These are phyloP conservation scores for Tetramorium bicarinatum DNA, from an alignment of 2,888 invertebrate species.

Conservation along the genomic window DNA sequence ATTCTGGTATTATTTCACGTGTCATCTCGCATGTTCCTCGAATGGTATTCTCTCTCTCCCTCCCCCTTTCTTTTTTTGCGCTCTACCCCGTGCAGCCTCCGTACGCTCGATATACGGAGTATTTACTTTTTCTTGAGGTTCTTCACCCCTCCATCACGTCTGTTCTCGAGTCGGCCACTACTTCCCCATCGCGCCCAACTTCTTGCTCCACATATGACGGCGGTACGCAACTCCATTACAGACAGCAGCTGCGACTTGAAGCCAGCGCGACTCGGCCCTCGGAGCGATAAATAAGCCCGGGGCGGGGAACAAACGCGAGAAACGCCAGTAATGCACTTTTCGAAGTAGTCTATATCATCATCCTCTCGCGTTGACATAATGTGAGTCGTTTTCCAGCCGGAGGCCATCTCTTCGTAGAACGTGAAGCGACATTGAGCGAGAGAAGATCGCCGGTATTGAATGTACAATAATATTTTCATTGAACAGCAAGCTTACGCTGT, in stretches of 20 bases:
- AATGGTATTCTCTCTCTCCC: background rate
- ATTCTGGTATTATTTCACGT: slow-evolving; percentile 4
- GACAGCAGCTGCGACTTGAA: slow-evolving; percentile 51
- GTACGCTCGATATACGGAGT: slow-evolving; percentile 4
- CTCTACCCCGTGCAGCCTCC: background rate
- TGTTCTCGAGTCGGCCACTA: slow-evolving; percentile 31
- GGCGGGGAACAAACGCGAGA: slow-evolving; percentile 49
- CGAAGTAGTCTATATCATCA: slow-evolving; percentile 52
- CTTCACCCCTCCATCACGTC: slow-evolving; percentile 38
- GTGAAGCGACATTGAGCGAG: background rate
- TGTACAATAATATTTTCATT: slow-evolving; percentile 10
- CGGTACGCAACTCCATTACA: slow-evolving; percentile 54
- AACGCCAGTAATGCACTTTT: slow-evolving; percentile 55
- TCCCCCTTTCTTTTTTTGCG: background rate
- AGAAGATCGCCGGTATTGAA: slow-evolving; percentile 21
- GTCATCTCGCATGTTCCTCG: background rate
- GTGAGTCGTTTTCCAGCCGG: slow-evolving; percentile 38
- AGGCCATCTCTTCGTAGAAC: background rate
- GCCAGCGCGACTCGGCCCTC: slow-evolving; percentile 2
- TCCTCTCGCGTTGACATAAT: slow-evolving; percentile 51
- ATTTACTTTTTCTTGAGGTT: slow-evolving; percentile 43
- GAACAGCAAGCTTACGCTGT: background rate
- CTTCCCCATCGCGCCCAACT: slow-evolving; percentile 22
- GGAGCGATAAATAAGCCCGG: slow-evolving; percentile 44
- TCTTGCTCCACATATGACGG: slow-evolving; percentile 48